Percentiles rank a stretch among this genome's conserved stretches.
phyloP scores from a whole-genome alignment of 2,797 vertebrate genomes.

The Pipistrellus pipistrellus region DNA sequence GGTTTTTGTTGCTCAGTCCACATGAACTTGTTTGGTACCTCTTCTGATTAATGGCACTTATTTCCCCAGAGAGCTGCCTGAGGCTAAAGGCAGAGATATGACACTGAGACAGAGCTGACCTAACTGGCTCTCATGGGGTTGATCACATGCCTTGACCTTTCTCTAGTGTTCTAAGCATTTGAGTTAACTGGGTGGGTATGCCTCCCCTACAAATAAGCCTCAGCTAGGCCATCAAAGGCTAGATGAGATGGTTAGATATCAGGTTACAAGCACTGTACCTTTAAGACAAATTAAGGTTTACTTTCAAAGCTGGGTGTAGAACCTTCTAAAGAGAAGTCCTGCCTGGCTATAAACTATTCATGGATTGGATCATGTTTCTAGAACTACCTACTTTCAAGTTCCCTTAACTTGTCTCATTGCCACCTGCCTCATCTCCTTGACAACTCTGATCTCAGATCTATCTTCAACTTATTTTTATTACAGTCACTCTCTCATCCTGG shows the following conservation, averaged over 20 bases:
- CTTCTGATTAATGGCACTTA: constrained; percentile 66
- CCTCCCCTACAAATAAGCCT: background rate
- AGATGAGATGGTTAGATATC: background rate
- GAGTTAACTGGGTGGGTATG: background rate
- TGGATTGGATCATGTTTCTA: constrained; percentile 60
- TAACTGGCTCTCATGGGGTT: constrained; percentile 9
- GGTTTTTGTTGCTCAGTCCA: constrained; percentile 12
- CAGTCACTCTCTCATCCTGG: background rate
- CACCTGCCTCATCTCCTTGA: constrained; percentile 25
- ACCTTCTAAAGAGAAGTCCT: constrained; percentile 45
- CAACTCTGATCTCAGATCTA: constrained; percentile 52
- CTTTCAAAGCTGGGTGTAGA: constrained; percentile 20
- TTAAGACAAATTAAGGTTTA: constrained; percentile 67
- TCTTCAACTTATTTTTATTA: constrained; percentile 66
- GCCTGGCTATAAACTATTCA: constrained; percentile 66
- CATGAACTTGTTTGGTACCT: constrained; percentile 51
- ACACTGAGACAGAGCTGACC: constrained; percentile 37
- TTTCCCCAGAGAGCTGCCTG: constrained; percentile 57
- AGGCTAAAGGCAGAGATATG: constrained; percentile 54
- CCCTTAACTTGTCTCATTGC: background rate
- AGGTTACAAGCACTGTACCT: constrained; percentile 10
- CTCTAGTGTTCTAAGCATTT: constrained; percentile 19
- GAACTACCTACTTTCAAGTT: constrained; percentile 48
- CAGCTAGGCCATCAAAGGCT: background rate
- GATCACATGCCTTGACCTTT: constrained; percentile 30